Percentiles rank a stretch among this genome's conserved stretches.
Evolutionary conservation across 2,888 invertebrate species (phyloP).

Genomic region (Platycheirus albimanus): DNA sequence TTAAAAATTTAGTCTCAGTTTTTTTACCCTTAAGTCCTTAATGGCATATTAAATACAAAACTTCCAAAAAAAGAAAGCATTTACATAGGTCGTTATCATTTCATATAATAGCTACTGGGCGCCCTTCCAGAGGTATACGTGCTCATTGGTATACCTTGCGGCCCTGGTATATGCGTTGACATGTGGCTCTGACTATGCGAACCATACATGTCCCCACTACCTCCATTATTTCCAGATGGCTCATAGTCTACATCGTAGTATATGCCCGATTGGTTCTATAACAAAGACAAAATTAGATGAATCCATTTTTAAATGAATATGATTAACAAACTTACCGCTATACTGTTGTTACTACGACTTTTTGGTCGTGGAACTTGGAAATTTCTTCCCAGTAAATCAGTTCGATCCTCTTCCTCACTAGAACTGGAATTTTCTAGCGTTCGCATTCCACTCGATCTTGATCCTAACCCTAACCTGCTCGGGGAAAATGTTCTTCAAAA

Average conservation of each 20-base stretch:
- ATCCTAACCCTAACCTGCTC: constrained; percentile 80
- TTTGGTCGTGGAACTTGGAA: constrained; percentile 92
- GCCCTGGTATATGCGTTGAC: constrained; percentile 85
- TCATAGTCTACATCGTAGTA: constrained; percentile 96
- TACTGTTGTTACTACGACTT: constrained; percentile 88
- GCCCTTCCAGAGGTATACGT: constrained; percentile 91
- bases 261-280: constrained; percentile 93
- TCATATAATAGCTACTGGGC: constrained; percentile 84
- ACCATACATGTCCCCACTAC: constrained; percentile 83
- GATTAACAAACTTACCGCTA: constrained; percentile 78
- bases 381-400: constrained; percentile 88
- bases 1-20: constrained; percentile 2
- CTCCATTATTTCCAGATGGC: constrained; percentile 84
- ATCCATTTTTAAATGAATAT: neutral
- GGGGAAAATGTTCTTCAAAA: neutral
- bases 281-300: constrained; percentile 14
- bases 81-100: constrained; percentile 75
- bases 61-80: constrained; percentile 53
- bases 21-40: constrained; percentile 44
- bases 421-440: constrained; percentile 85
- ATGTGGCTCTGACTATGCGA: constrained; percentile 83
- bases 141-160: constrained; percentile 90
- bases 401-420: constrained; percentile 88
- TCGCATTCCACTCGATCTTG: constrained; percentile 83
- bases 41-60: constrained; percentile 63